These are phyloP conservation scores for Paralichthys olivaceus DNA, from an alignment of 2,113 vertebrate genomes.

Conservation along the genomic window DNA sequence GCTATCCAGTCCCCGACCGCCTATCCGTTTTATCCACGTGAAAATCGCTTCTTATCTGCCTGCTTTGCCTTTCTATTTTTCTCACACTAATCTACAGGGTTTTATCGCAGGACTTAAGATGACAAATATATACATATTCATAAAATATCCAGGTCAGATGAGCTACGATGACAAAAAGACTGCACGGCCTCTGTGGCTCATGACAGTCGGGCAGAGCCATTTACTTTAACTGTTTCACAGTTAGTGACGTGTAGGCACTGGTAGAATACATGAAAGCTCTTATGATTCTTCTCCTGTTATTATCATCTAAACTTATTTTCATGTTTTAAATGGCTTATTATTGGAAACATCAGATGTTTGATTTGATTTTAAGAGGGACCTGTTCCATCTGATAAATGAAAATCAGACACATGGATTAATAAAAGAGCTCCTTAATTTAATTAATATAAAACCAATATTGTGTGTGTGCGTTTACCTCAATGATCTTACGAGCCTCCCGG, in stretches of 20 bases:
- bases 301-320: too few relatives aligned
- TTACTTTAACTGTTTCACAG: background rate
- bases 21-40: conserved; percentile 41
- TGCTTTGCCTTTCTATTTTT: conserved; percentile 41
- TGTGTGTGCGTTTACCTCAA: conserved; percentile 85
- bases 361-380: too few relatives aligned
- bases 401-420: background rate
- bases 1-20: conserved; percentile 25
- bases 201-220: background rate
- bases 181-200: background rate
- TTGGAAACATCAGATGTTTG: too few relatives aligned
- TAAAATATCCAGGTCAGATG: conserved; percentile 60
- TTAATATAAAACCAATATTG: background rate
- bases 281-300: too few relatives aligned
- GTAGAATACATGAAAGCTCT: background rate
- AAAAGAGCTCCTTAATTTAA: background rate
- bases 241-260: background rate
- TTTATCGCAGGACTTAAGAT: conserved; percentile 59
- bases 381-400: background rate
- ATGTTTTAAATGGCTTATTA: too few relatives aligned
- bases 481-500: conserved; percentile 94
- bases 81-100: conserved; percentile 63
- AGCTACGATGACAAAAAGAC: conserved; percentile 43
- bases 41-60: conserved; percentile 66
- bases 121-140: conserved; percentile 62